These are phyloP conservation scores for Caenorhabditis macrosperma DNA, from an alignment of 2,888 invertebrate genomes.

Conservation along the genomic window DNA sequence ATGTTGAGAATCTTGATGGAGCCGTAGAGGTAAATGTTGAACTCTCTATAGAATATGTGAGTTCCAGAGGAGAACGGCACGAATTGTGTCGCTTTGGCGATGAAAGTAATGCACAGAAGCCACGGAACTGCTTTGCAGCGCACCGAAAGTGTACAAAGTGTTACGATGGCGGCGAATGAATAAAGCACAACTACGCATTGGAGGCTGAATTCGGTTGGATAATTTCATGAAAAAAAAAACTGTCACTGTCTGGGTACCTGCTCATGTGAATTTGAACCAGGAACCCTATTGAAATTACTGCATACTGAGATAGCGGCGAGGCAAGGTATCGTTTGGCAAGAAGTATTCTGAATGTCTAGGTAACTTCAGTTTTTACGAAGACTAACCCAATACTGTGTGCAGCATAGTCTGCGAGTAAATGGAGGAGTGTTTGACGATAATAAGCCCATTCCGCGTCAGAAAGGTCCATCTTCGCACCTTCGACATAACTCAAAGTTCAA, in stretches of 20 bases:
- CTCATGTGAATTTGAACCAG: conserved; percentile 65
- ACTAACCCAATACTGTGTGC: conserved; percentile 55
- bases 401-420: conserved; percentile 50
- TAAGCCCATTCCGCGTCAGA: conserved; percentile 76
- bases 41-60: conserved; percentile 75
- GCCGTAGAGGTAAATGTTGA: conserved; percentile 77
- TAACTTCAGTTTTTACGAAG: background rate
- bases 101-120: conserved; percentile 72
- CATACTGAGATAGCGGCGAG: conserved; percentile 7
- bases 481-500: conserved; percentile 65
- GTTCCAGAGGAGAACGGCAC: conserved; percentile 68
- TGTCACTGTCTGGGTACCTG: no score
- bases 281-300: conserved; percentile 65
- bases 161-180: conserved; percentile 57
- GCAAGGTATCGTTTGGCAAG: conserved; percentile 23
- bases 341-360: conserved; percentile 23
- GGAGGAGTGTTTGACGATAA: conserved; percentile 62
- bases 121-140: conserved; percentile 61
- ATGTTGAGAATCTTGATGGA: conserved; percentile 75
- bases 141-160: conserved; percentile 31
- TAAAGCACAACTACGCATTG: conserved; percentile 66
- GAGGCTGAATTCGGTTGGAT: conserved; percentile 49
- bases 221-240: background rate
- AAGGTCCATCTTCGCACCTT: conserved; percentile 62
- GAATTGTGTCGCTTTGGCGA: conserved; percentile 61